These are phyloP conservation scores for Drosophila longiperda DNA, from an alignment of 2,888 invertebrate species.

Conservation along the genomic window DNA sequence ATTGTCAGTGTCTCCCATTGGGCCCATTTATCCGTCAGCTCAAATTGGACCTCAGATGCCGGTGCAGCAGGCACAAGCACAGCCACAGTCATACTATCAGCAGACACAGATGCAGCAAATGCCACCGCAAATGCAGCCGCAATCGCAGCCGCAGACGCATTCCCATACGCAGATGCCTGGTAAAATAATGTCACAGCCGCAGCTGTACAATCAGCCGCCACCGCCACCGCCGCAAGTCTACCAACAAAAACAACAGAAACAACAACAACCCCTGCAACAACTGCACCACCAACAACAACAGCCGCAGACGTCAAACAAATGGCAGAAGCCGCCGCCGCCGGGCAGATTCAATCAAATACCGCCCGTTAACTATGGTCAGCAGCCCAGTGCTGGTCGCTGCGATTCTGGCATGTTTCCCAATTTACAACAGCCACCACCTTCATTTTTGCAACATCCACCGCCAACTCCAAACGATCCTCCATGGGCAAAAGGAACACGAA, in stretches of 20 bases:
- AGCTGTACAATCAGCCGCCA: conserved; percentile 81
- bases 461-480: conserved; percentile 14
- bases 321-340: conserved; percentile 41
- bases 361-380: conserved; percentile 24
- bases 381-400: conserved; percentile 4
- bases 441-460: conserved; percentile 25
- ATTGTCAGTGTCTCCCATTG: conserved; percentile 14
- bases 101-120: conserved; percentile 1
- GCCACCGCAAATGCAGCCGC: conserved; percentile 37
- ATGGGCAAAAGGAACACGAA: conserved; percentile 23
- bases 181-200: conserved; percentile 79
- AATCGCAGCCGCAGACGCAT: conserved; percentile 9
- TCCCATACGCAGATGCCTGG: conserved; percentile 21
- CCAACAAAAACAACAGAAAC: conserved; percentile 16
- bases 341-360: conserved; percentile 39
- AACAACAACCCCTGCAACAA: conserved; percentile 63
- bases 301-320: conserved; percentile 31
- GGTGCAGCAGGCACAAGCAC: conserved; percentile 39
- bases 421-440: conserved; percentile 60
- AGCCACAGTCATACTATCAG: not conserved
- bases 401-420: conserved; percentile 44
- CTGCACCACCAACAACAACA: conserved; percentile 62
- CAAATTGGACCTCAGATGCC: conserved; percentile 20
- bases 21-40: conserved; percentile 33
- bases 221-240: conserved; percentile 59